Percentiles rank a stretch among this genome's conserved stretches.
These are phyloP conservation scores for Brachionichthys hirsutus DNA, from an alignment of 2,113 vertebrate species.

Conservation along the genomic window DNA sequence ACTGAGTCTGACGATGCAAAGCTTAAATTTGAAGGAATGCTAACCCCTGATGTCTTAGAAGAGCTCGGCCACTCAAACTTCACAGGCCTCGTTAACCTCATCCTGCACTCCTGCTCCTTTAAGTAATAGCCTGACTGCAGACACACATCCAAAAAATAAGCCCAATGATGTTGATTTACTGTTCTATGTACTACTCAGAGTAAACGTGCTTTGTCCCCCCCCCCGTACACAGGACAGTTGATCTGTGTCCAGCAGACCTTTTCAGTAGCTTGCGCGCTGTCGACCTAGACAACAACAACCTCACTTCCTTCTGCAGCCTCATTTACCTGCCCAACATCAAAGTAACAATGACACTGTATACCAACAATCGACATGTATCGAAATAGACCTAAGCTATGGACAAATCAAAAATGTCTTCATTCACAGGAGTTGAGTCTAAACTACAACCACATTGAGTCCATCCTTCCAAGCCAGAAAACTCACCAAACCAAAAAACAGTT, in stretches of 20 bases:
- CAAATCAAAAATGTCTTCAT: not conserved
- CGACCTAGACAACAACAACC: constrained; percentile 85
- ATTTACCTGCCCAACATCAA: constrained; percentile 84
- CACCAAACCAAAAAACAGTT: constrained; percentile 80
- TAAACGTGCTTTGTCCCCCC: not conserved
- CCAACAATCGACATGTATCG: not conserved
- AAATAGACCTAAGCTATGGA: not conserved
- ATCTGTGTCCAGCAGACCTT: constrained; percentile 77
- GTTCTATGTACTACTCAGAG: not conserved
- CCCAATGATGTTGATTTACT: not conserved
- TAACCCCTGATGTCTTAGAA: constrained; percentile 83
- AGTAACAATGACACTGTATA: constrained; percentile 54
- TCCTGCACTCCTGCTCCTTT: constrained; percentile 79
- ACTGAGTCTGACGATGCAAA: constrained; percentile 83
- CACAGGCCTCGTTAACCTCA: constrained; percentile 78
- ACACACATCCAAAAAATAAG: not conserved
- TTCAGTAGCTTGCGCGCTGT: constrained; percentile 77
- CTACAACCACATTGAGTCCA: constrained; percentile 86
- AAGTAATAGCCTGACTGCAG: constrained; percentile 68
- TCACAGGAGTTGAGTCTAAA: constrained; percentile 81
- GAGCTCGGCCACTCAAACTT: constrained; percentile 83
- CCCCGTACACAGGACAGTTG: constrained; percentile 70
- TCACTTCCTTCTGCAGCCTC: constrained; percentile 84
- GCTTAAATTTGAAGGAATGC: constrained; percentile 82
- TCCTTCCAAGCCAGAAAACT: constrained; percentile 80